Evolutionary conservation across 2,888 invertebrate genomes (phyloP).

Genomic region (Sacculina carcini): DNA sequence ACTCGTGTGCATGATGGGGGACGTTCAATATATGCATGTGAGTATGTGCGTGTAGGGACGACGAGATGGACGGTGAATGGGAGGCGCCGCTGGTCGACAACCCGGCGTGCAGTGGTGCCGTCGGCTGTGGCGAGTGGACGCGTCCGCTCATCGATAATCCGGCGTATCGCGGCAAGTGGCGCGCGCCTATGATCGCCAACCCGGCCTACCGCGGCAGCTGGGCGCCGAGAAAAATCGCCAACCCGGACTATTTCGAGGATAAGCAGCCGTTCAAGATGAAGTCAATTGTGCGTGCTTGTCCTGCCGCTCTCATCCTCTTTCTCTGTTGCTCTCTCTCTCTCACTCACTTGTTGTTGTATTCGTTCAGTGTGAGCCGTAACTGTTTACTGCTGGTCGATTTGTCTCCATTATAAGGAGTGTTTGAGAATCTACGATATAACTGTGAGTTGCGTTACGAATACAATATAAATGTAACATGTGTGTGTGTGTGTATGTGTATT

Average conservation of each 20-base stretch:
- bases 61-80: slow-evolving; percentile 97
- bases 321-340: too few species aligned
- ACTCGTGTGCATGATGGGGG: not conserved
- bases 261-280: slow-evolving; percentile 67
- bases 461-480: too few species aligned
- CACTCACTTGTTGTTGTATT: too few species aligned
- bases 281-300: slow-evolving; percentile 43
- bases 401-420: too few species aligned
- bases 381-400: too few species aligned
- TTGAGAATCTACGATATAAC: too few species aligned
- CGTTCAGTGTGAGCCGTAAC: too few species aligned
- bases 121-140: slow-evolving; percentile 80
- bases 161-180: slow-evolving; percentile 66
- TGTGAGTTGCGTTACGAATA: too few species aligned
- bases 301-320: not conserved
- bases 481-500: slow-evolving; percentile 14
- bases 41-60: slow-evolving; percentile 35
- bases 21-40: too few species aligned
- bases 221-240: slow-evolving; percentile 57
- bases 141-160: slow-evolving; percentile 66
- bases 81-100: slow-evolving; percentile 80
- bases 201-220: slow-evolving; percentile 90
- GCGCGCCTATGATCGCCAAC: slow-evolving; percentile 62
- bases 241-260: slow-evolving; percentile 82
- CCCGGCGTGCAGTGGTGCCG: slow-evolving; percentile 45